Base-by-base conservation (phyloP, 2,113 vertebrate genomes). In the Megaceryle torquata region DNA sequence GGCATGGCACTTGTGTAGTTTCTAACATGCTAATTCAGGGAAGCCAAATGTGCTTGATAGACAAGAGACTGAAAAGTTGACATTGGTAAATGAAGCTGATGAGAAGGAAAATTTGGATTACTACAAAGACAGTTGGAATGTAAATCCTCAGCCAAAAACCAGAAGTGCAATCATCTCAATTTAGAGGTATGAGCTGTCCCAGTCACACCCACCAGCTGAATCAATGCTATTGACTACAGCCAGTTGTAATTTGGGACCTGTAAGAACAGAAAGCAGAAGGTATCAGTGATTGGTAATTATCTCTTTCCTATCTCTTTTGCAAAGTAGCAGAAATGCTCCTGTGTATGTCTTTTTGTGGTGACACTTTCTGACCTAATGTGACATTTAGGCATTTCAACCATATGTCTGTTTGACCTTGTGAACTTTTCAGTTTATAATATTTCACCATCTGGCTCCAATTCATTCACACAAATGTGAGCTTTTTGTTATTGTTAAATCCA, bases 401-500 rank as follows among this genome's bases (percentile, higher is more conserved):
- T 86, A 77, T 83, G 82, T 50, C 70, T 91, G 7, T 76, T 70
- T 86, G 86, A 93, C 79, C 78, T 91, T 60, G 59, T 63, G 91
- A 88, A 88, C 87, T 86, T 67, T 61, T 72, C 44, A 67, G n/a
- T 86, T 91, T 84, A 69, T 85, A 63, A 33, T 95, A 80, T 85
- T 89, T 91, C 54, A 80, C 75, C 75, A 89, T 59, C 82, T 94
- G 89, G 10, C 19, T 91, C 44, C 37, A 82, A 63, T 41, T 61
- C 15, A 82, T 68, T 95, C 67, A 44, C 10, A 22, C 21, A 91
- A 85, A 43, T 8, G 35, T 9, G 4, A 77, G 14, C 13, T 77
- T 76, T 82, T 74, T 53, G 5, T 63, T 81, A 22, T 8, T 28
- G 46, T 22, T 91, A 86, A 54, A 64, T 60, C 53, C 41, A 50